Conservation (phyloP, 2,797 vertebrate genomes). For the Myotis myotis region DNA sequence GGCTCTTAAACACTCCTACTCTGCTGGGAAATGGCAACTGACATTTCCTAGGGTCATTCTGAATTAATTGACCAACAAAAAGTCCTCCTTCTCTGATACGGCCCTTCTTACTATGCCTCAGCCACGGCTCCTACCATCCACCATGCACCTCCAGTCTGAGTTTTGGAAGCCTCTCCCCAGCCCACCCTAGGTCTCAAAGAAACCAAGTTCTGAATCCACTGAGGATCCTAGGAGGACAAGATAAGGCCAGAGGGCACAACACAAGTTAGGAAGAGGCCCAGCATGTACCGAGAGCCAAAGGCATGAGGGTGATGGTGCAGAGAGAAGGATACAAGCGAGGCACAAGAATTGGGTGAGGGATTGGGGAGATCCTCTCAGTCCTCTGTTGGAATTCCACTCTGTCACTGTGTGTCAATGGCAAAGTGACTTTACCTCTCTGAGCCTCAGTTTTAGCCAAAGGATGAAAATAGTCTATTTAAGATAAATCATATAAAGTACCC, state of each 20-base stretch:
- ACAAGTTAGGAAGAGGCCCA: not conserved
- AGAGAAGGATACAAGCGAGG: not conserved
- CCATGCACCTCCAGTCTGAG: not conserved
- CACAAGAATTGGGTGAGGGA: not conserved
- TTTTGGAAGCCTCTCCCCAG: not conserved
- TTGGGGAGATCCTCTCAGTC: not conserved
- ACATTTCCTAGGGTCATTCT: not conserved
- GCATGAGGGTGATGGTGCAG: not conserved
- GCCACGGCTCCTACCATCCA: not conserved
- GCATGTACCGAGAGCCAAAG: not conserved
- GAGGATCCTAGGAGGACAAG: not conserved
- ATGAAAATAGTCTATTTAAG: not conserved
- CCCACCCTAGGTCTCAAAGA: not conserved
- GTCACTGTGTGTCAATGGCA: not conserved
- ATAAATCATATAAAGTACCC: not conserved
- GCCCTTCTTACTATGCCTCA: not conserved
- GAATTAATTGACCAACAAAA: not conserved
- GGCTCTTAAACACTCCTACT: not conserved
- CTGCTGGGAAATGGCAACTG: not conserved
- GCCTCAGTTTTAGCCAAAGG: conserved; percentile 21
- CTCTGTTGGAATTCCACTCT: not conserved
- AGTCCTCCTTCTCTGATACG: not conserved
- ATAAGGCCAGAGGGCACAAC: not conserved
- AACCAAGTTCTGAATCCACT: not conserved
- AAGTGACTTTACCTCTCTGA: not conserved